Conservation (phyloP, 2,113 vertebrate species). For the Gnathonemus longibarbis region DNA sequence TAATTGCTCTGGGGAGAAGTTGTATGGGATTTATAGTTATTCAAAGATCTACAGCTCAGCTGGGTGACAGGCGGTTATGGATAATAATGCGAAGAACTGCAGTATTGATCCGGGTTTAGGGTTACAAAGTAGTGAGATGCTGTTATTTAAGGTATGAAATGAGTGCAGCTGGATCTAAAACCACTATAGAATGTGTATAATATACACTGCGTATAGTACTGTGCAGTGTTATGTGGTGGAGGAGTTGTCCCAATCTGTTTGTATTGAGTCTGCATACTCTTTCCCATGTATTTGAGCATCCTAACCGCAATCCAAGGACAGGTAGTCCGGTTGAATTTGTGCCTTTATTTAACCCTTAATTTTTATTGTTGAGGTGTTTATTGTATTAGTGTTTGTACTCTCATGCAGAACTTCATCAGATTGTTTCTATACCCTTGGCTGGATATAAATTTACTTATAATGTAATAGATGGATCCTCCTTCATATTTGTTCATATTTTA, state of each 20-base stretch:
- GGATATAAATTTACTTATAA: neutral
- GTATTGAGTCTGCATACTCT: neutral
- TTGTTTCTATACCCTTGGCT: neutral
- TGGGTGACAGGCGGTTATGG: constrained; percentile 5
- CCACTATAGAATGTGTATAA: neutral
- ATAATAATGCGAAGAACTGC: neutral
- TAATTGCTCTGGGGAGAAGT: neutral
- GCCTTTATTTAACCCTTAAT: neutral
- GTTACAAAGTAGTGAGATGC: neutral
- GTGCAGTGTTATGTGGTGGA: neutral
- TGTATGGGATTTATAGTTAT: neutral
- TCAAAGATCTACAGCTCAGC: neutral
- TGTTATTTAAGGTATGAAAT: neutral
- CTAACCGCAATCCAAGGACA: neutral
- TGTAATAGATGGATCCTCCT: neutral
- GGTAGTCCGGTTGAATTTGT: neutral
- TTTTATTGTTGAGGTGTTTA: neutral
- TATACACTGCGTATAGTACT: neutral
- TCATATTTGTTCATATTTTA: neutral
- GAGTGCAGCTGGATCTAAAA: neutral
- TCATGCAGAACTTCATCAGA: neutral
- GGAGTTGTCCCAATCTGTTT: neutral
- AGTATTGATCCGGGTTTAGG: neutral
- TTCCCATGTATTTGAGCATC: neutral
- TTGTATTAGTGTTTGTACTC: neutral